Conservation (phyloP, 2,797 vertebrate genomes). For the Acrossocheilus wenchowensis region DNA sequence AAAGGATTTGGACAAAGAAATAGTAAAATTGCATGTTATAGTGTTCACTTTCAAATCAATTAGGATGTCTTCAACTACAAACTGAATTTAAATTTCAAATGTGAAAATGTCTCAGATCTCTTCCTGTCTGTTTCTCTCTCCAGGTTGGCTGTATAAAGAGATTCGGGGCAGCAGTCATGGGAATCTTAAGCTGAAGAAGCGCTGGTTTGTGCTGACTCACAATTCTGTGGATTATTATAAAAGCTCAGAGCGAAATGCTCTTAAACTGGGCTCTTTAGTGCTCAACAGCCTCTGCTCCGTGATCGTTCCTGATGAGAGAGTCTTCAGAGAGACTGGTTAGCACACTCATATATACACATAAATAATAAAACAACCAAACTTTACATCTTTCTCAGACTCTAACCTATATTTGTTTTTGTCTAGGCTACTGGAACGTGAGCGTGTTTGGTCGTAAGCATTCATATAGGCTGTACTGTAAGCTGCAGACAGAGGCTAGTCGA, state of each 20-base stretch:
- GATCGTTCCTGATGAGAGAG: conserved; percentile 90
- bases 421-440: conserved; percentile 94
- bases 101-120: neutral
- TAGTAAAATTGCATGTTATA: neutral
- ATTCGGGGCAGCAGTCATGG: conserved; percentile 89
- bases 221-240: conserved; percentile 98
- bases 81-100: neutral
- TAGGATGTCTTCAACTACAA: neutral
- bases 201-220: conserved; percentile 97
- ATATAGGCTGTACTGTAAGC: conserved; percentile 91
- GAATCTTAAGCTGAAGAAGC: conserved; percentile 91
- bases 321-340: conserved; percentile 93
- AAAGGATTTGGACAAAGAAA: neutral
- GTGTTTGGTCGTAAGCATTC: conserved; percentile 94
- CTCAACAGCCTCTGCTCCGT: conserved; percentile 96
- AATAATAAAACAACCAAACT: neutral
- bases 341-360: neutral
- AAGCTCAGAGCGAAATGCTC: conserved; percentile 89
- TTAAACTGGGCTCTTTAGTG: conserved; percentile 93
- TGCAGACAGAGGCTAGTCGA: conserved; percentile 91
- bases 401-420: conserved; percentile 32
- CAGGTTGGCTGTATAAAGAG: conserved; percentile 97
- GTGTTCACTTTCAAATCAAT: neutral
- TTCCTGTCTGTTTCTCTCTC: neutral
- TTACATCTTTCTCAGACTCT: neutral